Base-by-base conservation (phyloP, 2,113 vertebrate genomes). In the Dicerorhinus sumatrensis region DNA sequence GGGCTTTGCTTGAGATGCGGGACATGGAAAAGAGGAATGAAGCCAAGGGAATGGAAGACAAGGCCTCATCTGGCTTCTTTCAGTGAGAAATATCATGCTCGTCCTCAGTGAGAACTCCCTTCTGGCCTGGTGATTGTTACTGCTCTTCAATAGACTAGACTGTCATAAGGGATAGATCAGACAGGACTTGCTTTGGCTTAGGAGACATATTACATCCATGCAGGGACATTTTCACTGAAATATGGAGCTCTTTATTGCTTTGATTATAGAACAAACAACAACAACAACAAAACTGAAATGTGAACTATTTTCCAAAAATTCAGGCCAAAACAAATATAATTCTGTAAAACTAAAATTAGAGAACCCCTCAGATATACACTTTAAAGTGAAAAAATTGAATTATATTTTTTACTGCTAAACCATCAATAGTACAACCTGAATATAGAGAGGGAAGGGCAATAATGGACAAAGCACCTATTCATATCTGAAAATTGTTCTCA, bases 261-360 rank as follows among this genome's bases (percentile, higher is more conserved):
- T 80, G 42, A n/a, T 33, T 69, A 72, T 69, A 92, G 62, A 83
- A 83, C 18, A 93, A 89, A 48, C 29, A 42, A 76, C 5, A 79
- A 56, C 92, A 84, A 48, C 11, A 77, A 95, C 51, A 54, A 79
- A 91, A 11, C 2, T 73, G 29, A 92, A 58, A 51, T 25, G 46
- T 54, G 60, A 12, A 92, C 18, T 65, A 29, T 70, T 82, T 96
- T 86, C 85, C 16, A 94, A 93, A 97, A 97, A 20, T 89, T 69
- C 18, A 94, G 60, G 60, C 29, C 67, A 80, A 92, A 92, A 87
- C 10, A 88, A 92, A 96, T 63, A 51, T 51, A 76, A 89, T 21
- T 36, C 58, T 67, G 7, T 87, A 80, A 95, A 92, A 56, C 36
- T 84, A 94, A 93, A 96, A 69, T 93, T 46, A 94, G 58, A 83